Evolutionary conservation across 2,113 vertebrate genomes (phyloP).

Genomic region (Rhea americana): DNA sequence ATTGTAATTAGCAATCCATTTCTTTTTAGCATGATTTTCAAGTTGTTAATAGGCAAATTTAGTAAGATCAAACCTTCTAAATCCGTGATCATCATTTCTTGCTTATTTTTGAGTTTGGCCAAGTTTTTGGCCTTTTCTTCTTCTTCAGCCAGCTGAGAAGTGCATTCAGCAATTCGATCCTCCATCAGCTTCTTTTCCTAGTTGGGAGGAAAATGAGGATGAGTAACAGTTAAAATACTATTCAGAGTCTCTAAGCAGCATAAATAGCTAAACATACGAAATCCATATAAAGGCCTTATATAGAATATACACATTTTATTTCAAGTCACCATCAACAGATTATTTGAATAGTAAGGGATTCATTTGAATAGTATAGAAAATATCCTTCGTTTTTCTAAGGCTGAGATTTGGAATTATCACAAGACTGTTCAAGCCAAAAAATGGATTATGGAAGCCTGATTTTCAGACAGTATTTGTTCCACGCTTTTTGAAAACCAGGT

Average conservation of each 20-base stretch:
- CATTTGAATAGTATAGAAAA: not conserved
- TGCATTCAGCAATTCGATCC: conserved; percentile 91
- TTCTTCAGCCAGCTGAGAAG: conserved; percentile 92
- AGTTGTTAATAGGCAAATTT: not conserved
- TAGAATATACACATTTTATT: not conserved
- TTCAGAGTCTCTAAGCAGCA: not conserved
- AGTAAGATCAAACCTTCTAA: conserved; percentile 86
- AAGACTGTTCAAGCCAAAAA: not conserved
- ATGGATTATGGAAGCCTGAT: not conserved
- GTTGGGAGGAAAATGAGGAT: not conserved
- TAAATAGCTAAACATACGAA: not conserved
- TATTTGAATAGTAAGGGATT: not conserved
- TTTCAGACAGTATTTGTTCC: not conserved
- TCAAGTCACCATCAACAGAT: not conserved
- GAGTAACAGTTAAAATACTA: not conserved
- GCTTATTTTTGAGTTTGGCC: conserved; percentile 96
- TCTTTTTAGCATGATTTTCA: not conserved
- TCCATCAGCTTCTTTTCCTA: conserved; percentile 97
- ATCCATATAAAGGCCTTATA: accelerated
- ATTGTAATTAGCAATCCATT: not conserved
- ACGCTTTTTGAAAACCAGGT: not conserved
- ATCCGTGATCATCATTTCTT: conserved; percentile 97
- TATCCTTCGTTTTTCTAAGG: not conserved
- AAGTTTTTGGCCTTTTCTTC: conserved; percentile 98
- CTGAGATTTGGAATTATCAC: not conserved